Percentiles rank a stretch among this genome's conserved stretches.
Evolutionary conservation across 2,888 invertebrate species (phyloP).

Genomic region (Gisinianus flammeolus): DNA sequence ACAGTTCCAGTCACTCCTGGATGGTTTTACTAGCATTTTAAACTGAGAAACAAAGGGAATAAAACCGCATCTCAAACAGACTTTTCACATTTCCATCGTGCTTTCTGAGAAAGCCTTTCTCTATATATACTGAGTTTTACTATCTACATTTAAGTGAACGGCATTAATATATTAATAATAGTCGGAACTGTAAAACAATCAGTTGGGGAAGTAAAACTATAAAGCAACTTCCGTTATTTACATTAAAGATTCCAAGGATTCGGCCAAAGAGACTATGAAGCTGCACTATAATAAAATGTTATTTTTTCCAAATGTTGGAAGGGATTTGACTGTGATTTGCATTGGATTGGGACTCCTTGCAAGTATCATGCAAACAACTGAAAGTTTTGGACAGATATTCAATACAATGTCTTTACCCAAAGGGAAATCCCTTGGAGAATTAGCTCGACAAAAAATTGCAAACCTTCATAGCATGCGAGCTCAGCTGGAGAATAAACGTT

Average conservation of each 20-base stretch:
- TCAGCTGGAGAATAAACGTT: constrained; percentile 37
- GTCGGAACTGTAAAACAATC: too few species aligned
- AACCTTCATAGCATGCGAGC: constrained; percentile 46
- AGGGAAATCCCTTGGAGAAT: constrained; percentile 38
- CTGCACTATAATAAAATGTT: neutral
- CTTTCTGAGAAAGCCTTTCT: too few species aligned
- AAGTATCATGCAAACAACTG: neutral
- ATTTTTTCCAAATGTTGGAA: neutral
- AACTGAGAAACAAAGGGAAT: too few species aligned
- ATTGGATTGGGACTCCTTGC: constrained; percentile 6
- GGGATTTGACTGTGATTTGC: neutral
- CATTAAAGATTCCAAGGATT: neutral
- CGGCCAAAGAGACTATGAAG: neutral
- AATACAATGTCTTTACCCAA: neutral
- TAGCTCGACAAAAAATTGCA: constrained; percentile 46
- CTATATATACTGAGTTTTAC: too few species aligned
- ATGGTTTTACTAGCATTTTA: too few species aligned
- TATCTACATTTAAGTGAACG: too few species aligned
- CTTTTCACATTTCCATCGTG: too few species aligned
- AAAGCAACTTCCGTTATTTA: too few species aligned
- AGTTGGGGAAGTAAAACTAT: too few species aligned
- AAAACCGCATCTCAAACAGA: too few species aligned
- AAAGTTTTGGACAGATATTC: constrained; percentile 28
- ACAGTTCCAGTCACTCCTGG: too few species aligned
- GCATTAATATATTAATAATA: too few species aligned